These are phyloP conservation scores for Drosophila hamatofila DNA, from an alignment of 2,888 invertebrate genomes.

Conservation along the genomic window DNA sequence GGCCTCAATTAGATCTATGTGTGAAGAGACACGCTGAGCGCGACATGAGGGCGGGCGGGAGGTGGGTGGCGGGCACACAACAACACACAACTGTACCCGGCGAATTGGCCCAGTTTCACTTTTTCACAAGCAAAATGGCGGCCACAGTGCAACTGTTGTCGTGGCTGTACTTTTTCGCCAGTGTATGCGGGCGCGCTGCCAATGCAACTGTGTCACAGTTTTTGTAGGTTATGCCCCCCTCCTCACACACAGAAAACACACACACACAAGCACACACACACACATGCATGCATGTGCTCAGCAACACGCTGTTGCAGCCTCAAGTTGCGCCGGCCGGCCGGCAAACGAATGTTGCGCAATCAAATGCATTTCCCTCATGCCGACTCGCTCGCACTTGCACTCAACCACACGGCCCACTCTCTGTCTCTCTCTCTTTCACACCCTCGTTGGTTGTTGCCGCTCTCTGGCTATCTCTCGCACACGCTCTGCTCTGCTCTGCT, in stretches of 20 bases:
- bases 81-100: constrained; percentile 64
- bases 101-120: constrained; percentile 73
- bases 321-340: constrained; percentile 74
- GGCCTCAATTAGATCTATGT: constrained; percentile 52
- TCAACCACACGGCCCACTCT: constrained; percentile 29
- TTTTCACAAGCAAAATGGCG: constrained; percentile 78
- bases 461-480: constrained; percentile 6
- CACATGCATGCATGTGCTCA: constrained; percentile 17
- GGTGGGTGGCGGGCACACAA: background rate
- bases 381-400: constrained; percentile 28
- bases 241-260: constrained; percentile 7
- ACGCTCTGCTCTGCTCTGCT: constrained; percentile 1
- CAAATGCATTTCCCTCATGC: constrained; percentile 65
- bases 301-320: constrained; percentile 46
- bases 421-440: constrained; percentile 18
- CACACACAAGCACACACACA: constrained; percentile 4
- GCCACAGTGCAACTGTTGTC: constrained; percentile 77
- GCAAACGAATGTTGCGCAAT: constrained; percentile 77
- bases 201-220: constrained; percentile 64
- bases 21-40: background rate
- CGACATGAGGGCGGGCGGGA: background rate
- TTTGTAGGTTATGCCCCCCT: constrained; percentile 67
- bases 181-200: constrained; percentile 54
- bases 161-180: constrained; percentile 77
- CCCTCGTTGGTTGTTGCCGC: background rate